Conservation (phyloP, 2,113 vertebrate genomes). For the Eira barbara region DNA sequence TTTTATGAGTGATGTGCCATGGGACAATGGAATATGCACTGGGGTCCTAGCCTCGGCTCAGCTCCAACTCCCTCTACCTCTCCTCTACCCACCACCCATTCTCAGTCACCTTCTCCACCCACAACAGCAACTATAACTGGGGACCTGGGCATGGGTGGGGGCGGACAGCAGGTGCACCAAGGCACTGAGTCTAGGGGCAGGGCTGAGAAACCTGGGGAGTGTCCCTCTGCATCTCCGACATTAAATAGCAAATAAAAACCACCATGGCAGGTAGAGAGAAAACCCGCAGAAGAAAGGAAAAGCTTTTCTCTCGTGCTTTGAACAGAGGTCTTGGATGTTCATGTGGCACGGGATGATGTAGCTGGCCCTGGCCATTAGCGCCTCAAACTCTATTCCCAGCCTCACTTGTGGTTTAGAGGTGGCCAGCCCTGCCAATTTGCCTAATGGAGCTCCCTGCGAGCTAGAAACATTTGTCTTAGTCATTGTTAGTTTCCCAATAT, state of each 20-base stretch:
- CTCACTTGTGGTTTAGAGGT: rapidly evolving
- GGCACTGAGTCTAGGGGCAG: rapidly evolving
- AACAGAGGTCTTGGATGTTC: not conserved
- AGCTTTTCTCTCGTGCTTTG: not conserved
- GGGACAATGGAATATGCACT: rapidly evolving
- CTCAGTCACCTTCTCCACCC: not conserved
- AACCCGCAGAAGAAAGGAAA: not conserved
- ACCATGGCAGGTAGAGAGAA: rapidly evolving
- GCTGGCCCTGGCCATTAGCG: no score
- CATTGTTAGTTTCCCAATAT: not conserved
- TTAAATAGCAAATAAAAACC: not conserved
- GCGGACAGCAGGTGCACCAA: rapidly evolving
- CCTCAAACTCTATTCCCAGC: not conserved
- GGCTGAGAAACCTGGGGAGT: rapidly evolving
- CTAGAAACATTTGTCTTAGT: not conserved
- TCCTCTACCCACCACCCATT: rapidly evolving
- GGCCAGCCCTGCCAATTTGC: rapidly evolving
- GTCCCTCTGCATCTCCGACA: rapidly evolving
- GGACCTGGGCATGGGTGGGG: not conserved
- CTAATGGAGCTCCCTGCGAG: rapidly evolving
- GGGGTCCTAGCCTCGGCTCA: not conserved
- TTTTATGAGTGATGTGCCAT: not conserved
- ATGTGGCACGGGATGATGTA: rapidly evolving
- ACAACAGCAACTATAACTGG: rapidly evolving
- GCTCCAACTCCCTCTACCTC: no score